Evolutionary conservation across 2,113 vertebrate species (phyloP), one percentile per base, ranked within the genome.

Genomic region (Myotis lucifugus): DNA sequence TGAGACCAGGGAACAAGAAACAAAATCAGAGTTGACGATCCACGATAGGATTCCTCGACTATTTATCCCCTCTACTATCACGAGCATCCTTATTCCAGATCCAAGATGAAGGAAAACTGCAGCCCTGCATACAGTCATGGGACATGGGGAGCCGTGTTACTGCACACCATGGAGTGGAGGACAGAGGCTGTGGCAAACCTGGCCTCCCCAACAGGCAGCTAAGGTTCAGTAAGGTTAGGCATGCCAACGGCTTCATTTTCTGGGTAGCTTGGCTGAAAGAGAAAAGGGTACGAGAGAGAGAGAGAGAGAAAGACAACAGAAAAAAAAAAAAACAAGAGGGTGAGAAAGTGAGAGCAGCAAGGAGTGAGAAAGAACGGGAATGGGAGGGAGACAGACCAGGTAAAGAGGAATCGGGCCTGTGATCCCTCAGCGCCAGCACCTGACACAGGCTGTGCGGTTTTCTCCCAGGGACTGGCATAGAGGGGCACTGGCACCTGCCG

Each of bases 131-230:
- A n/a, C 7, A 10, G 64, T 13, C 83, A 5, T 3, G 1, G 34
- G 13, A 13, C 32, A 11, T 1, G 8, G 0, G 11, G 18, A 15
- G 46, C 21, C 5, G 46, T 29, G 37, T 21, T 1, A 15, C 69
- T 19, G 6, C 15, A 25, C 5, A 5, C 46, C 61, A 3, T 27
- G 37, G 18, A 13, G 1, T 5, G 7, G 8, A 2, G 6, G 50
- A 10, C 8, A 32, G 76, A 85, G n/a, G 25, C 46, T 18, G 1
- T 10, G 1, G 48, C 23, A 52, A 50, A 29, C 29, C 1, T 21
- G 37, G 32, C 46, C 21, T 23, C 27, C 56, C 25, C 6, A 0
- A 2, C 19, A 3, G 56, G 37, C 3, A 18, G 32, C 27, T 8
- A 77, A 46, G 40, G 32, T 10, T 61, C 37, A 48, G 40, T 34